Base-by-base conservation (phyloP, 2,888 invertebrate species). In the Aporophyla lueneburgensis region DNA sequence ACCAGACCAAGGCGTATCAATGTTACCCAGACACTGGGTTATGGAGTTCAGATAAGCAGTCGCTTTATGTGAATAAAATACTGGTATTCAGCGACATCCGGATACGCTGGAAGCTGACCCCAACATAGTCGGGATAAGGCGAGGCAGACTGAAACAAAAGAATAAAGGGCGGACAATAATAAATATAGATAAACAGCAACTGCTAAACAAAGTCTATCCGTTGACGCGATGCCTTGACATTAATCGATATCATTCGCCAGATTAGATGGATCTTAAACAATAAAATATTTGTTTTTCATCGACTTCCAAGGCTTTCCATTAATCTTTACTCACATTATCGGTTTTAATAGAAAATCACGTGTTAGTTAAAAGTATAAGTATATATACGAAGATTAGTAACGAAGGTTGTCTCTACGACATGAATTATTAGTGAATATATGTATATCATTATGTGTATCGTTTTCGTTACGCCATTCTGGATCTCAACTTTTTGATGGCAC, bases 211-310 rank as follows among this genome's bases (percentile, higher is more conserved):
- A 84, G 75, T 75, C 16, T 71, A 62, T 49, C 59, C 40, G 40
- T 21, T 19, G 49, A 67, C 49, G 59, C 40, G 46, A 33, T 58
- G 46, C 63, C 92, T 87, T 93, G 92, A 92, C 92, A 93, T 93
- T 93, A 94, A 93, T 94, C 89, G 90, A 90, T 93, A 92, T 88
- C 88, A 56, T 65, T 63, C 43, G 24, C 43, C 43, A 81, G 88
- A 91, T 91, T 90, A 88, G 78, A 81, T 78, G 81, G 86, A 89
- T 89, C 87, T 89, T 86, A 81, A 78, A 83, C 70, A 80, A 81
- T 84, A 77, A 79, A 85, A 77, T 81, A 84, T 85, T 33, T 88
- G 86, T 90, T 90, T 88, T 88, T 87, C 78, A 76, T 81, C 76
- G 46, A 14, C 53, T 77, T 76, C 78, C 88, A 90, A 89, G 89